Conservation (phyloP, 2,888 invertebrate genomes). For the Euzophera pinguis region DNA sequence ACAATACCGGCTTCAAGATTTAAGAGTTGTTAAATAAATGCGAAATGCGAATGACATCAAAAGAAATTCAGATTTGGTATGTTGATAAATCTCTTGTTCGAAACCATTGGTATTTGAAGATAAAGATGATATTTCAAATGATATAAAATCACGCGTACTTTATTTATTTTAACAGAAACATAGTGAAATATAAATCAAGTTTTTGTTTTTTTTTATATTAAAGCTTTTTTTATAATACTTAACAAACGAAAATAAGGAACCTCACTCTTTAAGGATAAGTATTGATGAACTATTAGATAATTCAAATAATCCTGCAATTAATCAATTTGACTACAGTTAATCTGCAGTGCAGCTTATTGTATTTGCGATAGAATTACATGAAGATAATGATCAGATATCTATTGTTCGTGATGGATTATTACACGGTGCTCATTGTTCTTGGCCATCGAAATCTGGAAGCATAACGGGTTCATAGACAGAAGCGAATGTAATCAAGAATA, state of each 20-base stretch:
- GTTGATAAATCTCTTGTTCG: slow-evolving; percentile 11
- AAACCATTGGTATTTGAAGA: slow-evolving; percentile 1
- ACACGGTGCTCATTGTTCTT: slow-evolving; percentile 43
- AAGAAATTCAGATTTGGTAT: slow-evolving; percentile 1
- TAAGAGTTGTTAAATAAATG: slow-evolving; percentile 12
- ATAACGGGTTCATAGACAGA: slow-evolving; percentile 31
- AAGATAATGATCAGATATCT: slow-evolving; percentile 39
- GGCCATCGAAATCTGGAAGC: slow-evolving; percentile 30
- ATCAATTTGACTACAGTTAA: slow-evolving; percentile 1
- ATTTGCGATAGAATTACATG: slow-evolving; percentile 24
- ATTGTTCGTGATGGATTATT: slow-evolving; percentile 44
- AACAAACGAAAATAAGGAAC: neutral
- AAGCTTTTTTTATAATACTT: neutral
- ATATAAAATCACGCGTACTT: neutral
- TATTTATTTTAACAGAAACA: no score
- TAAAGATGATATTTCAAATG: neutral
- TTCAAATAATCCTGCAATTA: neutral
- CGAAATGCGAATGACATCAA: slow-evolving; percentile 9
- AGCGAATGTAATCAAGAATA: slow-evolving; percentile 40
- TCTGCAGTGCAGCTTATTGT: neutral
- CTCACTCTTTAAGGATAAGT: neutral
- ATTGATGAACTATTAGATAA: neutral
- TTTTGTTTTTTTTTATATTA: no score
- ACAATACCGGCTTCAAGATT: neutral
- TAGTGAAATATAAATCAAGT: no score